Evolutionary conservation across 2,888 invertebrate genomes (phyloP).

Genomic region (Allolobophora icterica): DNA sequence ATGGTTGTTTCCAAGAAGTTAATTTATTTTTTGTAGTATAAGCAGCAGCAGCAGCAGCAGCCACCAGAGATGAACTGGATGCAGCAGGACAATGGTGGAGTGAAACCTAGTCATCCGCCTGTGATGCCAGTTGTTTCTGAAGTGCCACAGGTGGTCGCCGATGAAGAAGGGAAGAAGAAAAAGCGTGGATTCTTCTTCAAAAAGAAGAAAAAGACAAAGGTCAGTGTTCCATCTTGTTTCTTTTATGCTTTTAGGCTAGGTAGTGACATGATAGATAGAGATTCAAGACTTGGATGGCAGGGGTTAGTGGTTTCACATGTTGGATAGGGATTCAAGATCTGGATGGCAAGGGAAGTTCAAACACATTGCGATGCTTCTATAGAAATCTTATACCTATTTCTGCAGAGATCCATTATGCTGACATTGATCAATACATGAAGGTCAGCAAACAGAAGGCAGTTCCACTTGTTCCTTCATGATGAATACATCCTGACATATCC

Average conservation of each 20-base stretch:
- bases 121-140: not conserved
- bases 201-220: conserved; percentile 27
- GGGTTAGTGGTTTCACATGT: too few species aligned
- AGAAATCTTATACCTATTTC: too few species aligned
- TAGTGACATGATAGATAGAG: not conserved
- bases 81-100: conserved; percentile 8
- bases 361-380: too few species aligned
- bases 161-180: conserved; percentile 42
- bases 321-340: too few species aligned
- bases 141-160: not conserved
- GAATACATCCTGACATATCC: too few species aligned
- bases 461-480: too few species aligned
- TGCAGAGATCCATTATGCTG: too few species aligned
- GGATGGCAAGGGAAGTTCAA: too few species aligned
- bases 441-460: too few species aligned
- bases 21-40: not conserved
- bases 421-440: too few species aligned
- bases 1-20: not conserved
- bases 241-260: not conserved
- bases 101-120: not conserved
- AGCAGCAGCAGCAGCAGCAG: not conserved
- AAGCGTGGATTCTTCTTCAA: conserved; percentile 37
- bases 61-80: conserved; percentile 17
- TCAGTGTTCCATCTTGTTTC: not conserved
- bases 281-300: too few species aligned